Conservation (phyloP, 1,140 invertebrate genomes). For the Caerostris darwini region DNA sequence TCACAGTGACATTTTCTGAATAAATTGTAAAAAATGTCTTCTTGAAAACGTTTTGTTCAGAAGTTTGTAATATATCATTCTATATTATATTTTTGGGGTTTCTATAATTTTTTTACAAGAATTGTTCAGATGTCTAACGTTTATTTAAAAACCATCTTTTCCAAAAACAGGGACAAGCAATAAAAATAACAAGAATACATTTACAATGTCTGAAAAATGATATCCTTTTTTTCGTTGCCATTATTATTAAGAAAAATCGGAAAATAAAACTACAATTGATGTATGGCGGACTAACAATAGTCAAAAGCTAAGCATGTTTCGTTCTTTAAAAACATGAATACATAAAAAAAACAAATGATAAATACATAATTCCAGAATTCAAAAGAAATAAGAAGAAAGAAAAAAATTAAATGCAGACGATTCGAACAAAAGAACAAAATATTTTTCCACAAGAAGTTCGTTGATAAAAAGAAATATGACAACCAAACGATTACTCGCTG, state of each 20-base stretch:
- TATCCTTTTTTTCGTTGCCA: background rate
- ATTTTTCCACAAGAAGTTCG: constrained; percentile 18
- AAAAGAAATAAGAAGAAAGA: constrained; percentile 4
- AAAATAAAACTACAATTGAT: constrained; percentile 43
- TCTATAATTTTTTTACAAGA: background rate
- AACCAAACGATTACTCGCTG: constrained; percentile 57
- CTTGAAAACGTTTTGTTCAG: too few relatives aligned
- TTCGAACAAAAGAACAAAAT: constrained; percentile 6
- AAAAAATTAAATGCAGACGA: constrained; percentile 47
- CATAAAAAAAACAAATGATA: constrained; percentile 6
- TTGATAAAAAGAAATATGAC: constrained; percentile 71
- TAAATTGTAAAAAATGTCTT: too few relatives aligned
- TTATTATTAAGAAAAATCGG: constrained; percentile 49
- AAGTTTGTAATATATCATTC: too few relatives aligned
- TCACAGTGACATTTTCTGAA: too few relatives aligned
- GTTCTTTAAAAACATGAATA: background rate
- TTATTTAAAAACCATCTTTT: background rate
- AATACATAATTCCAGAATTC: constrained; percentile 21
- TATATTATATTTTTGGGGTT: too few relatives aligned
- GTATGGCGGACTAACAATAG: constrained; percentile 32
- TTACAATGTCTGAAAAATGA: constrained; percentile 28
- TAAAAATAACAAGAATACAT: background rate
- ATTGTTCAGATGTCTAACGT: background rate
- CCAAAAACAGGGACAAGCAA: background rate
- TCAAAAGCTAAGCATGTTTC: constrained; percentile 62